Conservation (phyloP, 2,888 invertebrate species). For the Rosalia funebris region DNA sequence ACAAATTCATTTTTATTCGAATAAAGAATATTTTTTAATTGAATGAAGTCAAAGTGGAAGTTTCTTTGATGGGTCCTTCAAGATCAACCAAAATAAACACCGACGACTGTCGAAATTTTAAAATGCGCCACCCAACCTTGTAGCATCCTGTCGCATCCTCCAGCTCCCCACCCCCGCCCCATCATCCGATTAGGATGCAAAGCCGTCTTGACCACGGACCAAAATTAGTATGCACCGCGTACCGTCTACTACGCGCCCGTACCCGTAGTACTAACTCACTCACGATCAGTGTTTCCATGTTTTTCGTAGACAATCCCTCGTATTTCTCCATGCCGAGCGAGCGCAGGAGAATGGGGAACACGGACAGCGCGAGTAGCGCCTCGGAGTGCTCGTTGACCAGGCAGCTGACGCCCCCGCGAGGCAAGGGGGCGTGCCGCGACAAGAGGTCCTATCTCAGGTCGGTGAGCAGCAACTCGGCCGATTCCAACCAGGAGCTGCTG, state of each 20-base stretch:
- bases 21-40: too few species aligned
- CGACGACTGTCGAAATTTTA: too few species aligned
- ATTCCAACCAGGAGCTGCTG: slow-evolving; percentile 71
- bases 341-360: slow-evolving; percentile 39
- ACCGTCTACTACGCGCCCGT: slow-evolving; percentile 30
- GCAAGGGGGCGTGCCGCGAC: slow-evolving; percentile 32
- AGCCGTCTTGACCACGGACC: slow-evolving; percentile 26
- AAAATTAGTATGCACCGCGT: slow-evolving; percentile 48
- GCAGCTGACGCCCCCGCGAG: slow-evolving; percentile 55
- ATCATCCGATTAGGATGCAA: slow-evolving; percentile 5
- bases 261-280: too few species aligned
- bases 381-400: slow-evolving; percentile 50
- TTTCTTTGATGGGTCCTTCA: too few species aligned
- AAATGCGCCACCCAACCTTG: slow-evolving; percentile 40
- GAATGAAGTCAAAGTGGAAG: too few species aligned
- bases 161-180: slow-evolving; percentile 33
- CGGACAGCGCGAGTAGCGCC: slow-evolving; percentile 47
- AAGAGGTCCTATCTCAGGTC: slow-evolving; percentile 65
- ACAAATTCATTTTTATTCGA: too few species aligned
- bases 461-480: slow-evolving; percentile 71
- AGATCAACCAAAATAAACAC: too few species aligned
- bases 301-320: slow-evolving; percentile 83
- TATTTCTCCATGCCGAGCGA: slow-evolving; percentile 74
- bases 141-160: slow-evolving; percentile 50
- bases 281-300: too few species aligned